A percentile compares a stretch with the other conserved stretches of the same genome.
Conservation (phyloP, 2,888 invertebrate species). For the Oscheius sp. region DNA sequence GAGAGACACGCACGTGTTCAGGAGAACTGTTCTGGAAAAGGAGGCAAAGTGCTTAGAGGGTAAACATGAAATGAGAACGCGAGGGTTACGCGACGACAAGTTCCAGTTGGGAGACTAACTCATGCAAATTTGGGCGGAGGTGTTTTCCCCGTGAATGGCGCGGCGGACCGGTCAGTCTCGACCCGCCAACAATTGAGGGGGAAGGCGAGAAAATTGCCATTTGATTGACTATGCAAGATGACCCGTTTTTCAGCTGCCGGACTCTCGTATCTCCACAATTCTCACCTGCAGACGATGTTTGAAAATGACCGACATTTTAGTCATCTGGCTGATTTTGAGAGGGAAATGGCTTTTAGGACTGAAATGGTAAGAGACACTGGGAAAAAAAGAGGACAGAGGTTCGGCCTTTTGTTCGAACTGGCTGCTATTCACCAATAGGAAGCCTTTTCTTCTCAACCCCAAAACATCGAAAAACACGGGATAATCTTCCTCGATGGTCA, state of each 20-base stretch:
- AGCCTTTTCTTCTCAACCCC: no score
- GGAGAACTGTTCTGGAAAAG: no score
- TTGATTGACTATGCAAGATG: not conserved
- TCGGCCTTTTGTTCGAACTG: conserved; percentile 5
- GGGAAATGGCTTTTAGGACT: conserved; percentile 87
- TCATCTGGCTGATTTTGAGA: conserved; percentile 84
- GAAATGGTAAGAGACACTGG: conserved; percentile 81
- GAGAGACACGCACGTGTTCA: conserved; percentile 21
- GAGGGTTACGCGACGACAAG: no score
- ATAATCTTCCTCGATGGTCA: not conserved
- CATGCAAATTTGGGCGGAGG: not conserved
- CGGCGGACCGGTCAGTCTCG: conserved; percentile 5
- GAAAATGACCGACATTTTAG: conserved; percentile 88
- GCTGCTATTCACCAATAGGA: not conserved
- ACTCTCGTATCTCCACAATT: conserved; percentile 57
- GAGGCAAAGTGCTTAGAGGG: not conserved
- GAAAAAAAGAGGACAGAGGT: not conserved
- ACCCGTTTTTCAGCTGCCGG: conserved; percentile 60
- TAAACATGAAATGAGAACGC: conserved; percentile 5
- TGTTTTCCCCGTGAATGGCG: not conserved
- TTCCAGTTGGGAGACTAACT: not conserved
- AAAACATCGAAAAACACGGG: no score
- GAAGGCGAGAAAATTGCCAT: conserved; percentile 7
- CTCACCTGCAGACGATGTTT: conserved; percentile 77
- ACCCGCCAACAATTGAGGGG: not conserved